A percentile compares a stretch with the other conserved stretches of the same genome.
Conservation (phyloP, 2,113 vertebrate genomes). For the Heteronetta atricapilla region DNA sequence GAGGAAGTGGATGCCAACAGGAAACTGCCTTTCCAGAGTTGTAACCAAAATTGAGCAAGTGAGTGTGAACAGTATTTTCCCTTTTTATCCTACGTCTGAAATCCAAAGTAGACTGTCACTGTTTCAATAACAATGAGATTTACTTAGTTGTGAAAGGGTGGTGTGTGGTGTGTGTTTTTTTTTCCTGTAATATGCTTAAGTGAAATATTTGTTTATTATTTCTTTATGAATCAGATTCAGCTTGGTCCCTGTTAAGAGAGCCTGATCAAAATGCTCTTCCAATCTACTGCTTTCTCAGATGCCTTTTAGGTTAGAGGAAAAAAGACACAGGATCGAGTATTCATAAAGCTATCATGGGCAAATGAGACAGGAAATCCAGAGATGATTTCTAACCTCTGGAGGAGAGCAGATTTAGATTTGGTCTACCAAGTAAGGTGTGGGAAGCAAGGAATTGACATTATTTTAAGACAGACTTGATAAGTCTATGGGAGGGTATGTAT, state of each 20-base stretch:
- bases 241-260: conserved; percentile 1
- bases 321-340: neutral
- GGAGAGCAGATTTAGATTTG: neutral
- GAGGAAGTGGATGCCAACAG: neutral
- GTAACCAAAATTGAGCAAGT: neutral
- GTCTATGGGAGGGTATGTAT: neutral
- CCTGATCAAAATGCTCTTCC: neutral
- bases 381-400: conserved; percentile 6
- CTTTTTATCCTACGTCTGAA: neutral
- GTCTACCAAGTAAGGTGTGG: conserved; percentile 18
- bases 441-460: neutral
- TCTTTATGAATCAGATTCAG: neutral
- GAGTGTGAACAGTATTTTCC: neutral
- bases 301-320: neutral
- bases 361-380: conserved; percentile 10
- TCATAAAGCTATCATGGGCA: neutral
- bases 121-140: neutral
- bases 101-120: neutral
- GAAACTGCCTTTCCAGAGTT: neutral
- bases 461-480: conserved; percentile 13
- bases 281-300: neutral
- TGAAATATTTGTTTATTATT: conserved; percentile 10
- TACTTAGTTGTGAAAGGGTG: neutral
- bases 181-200: neutral
- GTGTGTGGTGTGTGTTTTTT: neutral